A percentile compares a stretch with the other conserved stretches of the same genome.
These are phyloP conservation scores for Drosophila rufa DNA, from an alignment of 1,140 invertebrate genomes.

Conservation along the genomic window DNA sequence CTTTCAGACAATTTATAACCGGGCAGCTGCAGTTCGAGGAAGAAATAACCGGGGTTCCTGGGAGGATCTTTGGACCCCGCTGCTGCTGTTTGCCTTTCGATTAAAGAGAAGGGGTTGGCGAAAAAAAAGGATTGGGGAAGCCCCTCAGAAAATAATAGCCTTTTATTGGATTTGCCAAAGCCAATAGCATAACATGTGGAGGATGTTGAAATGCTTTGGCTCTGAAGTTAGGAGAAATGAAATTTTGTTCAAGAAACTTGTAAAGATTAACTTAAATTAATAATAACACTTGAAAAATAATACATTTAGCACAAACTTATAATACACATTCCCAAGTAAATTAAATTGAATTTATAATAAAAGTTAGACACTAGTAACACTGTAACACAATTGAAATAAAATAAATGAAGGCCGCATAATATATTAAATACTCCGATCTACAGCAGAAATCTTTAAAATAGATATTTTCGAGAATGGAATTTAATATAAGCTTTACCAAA, in stretches of 20 bases:
- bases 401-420: too few relatives aligned
- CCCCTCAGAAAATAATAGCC: conserved; percentile 18
- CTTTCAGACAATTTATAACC: conserved; percentile 71
- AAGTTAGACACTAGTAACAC: too few relatives aligned
- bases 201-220: background rate
- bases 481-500: background rate
- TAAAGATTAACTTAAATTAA: background rate
- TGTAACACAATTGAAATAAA: too few relatives aligned
- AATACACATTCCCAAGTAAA: background rate
- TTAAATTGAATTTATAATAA: background rate
- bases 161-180: conserved; percentile 45
- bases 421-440: too few relatives aligned
- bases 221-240: background rate
- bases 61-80: conserved; percentile 1
- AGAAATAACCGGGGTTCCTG: conserved; percentile 1
- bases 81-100: conserved; percentile 35
- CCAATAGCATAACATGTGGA: conserved; percentile 29
- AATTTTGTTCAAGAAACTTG: background rate
- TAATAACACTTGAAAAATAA: too few relatives aligned
- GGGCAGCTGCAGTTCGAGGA: conserved; percentile 24
- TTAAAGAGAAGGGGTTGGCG: conserved; percentile 34
- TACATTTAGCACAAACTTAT: too few relatives aligned
- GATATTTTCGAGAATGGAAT: background rate
- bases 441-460: background rate
- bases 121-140: background rate